These are phyloP conservation scores for Argya squamiceps DNA, from an alignment of 2,797 vertebrate genomes.

Conservation along the genomic window DNA sequence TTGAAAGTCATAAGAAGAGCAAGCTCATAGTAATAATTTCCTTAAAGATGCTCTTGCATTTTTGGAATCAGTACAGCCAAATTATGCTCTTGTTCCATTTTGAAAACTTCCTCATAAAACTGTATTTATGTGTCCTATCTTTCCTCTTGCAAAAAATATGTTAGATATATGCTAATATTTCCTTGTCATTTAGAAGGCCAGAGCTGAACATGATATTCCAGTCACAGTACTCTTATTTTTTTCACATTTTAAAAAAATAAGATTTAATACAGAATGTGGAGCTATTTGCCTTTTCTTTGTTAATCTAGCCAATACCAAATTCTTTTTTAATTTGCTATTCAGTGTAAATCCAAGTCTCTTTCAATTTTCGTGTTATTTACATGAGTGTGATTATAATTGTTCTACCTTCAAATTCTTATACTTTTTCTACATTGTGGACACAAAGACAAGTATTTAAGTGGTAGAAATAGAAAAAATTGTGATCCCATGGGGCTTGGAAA, in stretches of 20 bases:
- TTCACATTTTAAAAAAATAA: background rate
- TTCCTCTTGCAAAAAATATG: background rate
- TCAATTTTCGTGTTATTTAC: background rate
- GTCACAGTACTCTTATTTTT: background rate
- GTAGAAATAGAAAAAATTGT: background rate
- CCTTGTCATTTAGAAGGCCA: background rate
- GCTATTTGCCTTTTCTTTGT: background rate
- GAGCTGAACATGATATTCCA: background rate
- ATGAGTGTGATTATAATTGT: background rate
- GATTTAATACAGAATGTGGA: background rate
- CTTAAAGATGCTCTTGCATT: background rate
- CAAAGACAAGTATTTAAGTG: background rate
- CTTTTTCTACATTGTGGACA: background rate
- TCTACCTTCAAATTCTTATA: background rate
- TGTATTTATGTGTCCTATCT: background rate
- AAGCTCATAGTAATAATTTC: background rate
- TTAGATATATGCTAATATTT: background rate
- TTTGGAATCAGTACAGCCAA: background rate
- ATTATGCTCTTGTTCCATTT: background rate
- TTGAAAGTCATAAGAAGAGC: background rate
- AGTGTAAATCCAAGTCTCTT: background rate
- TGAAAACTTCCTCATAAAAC: background rate
- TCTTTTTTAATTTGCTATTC: background rate
- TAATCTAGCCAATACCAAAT: background rate
- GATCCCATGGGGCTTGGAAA: background rate